These are phyloP conservation scores for Hemicrepidius hirtus DNA, from an alignment of 2,888 invertebrate species.

Conservation along the genomic window DNA sequence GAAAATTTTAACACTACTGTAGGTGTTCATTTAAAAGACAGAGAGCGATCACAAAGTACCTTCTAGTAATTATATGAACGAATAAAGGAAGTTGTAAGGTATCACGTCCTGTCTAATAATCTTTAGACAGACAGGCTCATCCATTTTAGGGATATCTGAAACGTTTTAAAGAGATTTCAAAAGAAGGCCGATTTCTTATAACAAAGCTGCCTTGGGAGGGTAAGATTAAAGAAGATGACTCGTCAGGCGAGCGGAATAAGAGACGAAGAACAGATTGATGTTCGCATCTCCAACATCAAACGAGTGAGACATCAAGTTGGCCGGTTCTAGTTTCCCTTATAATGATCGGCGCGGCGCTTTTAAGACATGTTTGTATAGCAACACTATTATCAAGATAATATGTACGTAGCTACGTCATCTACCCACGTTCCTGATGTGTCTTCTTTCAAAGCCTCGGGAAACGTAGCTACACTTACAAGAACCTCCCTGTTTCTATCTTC, in stretches of 20 bases:
- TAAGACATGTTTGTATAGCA: conserved; percentile 67
- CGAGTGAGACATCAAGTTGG: conserved; percentile 65
- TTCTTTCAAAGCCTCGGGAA: conserved; percentile 47
- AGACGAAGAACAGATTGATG: conserved; percentile 42
- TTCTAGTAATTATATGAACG: too few relatives aligned
- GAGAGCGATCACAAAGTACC: too few relatives aligned
- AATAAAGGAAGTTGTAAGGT: too few relatives aligned
- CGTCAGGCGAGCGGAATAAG: conserved; percentile 13
- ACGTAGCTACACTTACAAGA: conserved; percentile 11
- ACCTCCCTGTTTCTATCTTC: conserved; percentile 37
- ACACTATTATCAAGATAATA: conserved; percentile 67
- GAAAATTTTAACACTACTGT: too few relatives aligned
- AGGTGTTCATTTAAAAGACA: too few relatives aligned
- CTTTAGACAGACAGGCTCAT: too few relatives aligned
- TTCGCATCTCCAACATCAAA: conserved; percentile 38
- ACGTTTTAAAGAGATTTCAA: conserved; percentile 5
- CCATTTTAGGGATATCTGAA: background rate
- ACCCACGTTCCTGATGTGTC: conserved; percentile 51
- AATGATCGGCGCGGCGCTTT: conserved; percentile 65
- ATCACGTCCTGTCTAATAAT: too few relatives aligned
- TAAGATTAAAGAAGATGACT: conserved; percentile 29
- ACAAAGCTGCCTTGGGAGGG: conserved; percentile 22
- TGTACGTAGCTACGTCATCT: conserved; percentile 59
- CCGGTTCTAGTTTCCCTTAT: conserved; percentile 65
- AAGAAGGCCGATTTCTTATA: conserved; percentile 17